phyloP scores from a whole-genome alignment of 2,888 invertebrate species.

The Globia sparganii region DNA sequence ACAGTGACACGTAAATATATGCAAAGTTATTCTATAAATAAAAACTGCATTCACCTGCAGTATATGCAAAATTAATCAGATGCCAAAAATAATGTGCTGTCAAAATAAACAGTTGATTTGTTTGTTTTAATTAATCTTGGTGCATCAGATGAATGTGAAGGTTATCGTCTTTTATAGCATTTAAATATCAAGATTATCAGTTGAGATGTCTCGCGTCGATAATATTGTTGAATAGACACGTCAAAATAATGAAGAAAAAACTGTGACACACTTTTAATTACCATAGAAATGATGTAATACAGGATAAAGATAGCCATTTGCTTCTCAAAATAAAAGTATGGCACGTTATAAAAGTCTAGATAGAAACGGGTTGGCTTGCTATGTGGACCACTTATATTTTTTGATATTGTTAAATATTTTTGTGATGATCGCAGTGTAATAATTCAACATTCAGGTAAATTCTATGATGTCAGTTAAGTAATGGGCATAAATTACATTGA shows the following conservation, averaged over 20 bases:
- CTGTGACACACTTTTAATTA: constrained; percentile 19
- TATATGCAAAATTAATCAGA: constrained; percentile 37
- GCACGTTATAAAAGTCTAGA: background rate
- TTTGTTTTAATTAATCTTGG: constrained; percentile 43
- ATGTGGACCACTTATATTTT: background rate
- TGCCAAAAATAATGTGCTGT: constrained; percentile 12
- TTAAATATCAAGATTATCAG: constrained; percentile 51
- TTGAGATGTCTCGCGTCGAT: constrained; percentile 27
- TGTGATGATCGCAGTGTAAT: background rate
- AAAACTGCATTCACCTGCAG: constrained; percentile 24
- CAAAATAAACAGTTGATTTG: constrained; percentile 41
- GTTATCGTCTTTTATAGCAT: constrained; percentile 41
- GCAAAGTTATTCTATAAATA: constrained; percentile 8
- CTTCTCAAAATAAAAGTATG: constrained; percentile 13
- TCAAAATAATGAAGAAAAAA: constrained; percentile 27
- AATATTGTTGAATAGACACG: constrained; percentile 12
- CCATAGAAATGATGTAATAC: constrained; percentile 1
- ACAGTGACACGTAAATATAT: background rate
- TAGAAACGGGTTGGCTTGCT: constrained; percentile 26
- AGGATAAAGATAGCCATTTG: background rate
- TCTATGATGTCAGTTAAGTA: background rate
- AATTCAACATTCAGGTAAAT: background rate
- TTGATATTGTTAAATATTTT: background rate
- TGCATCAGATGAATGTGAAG: constrained; percentile 55
- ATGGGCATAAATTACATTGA: background rate